Evolutionary conservation across 2,113 vertebrate species (phyloP).

Genomic region (Colossoma macropomum): DNA sequence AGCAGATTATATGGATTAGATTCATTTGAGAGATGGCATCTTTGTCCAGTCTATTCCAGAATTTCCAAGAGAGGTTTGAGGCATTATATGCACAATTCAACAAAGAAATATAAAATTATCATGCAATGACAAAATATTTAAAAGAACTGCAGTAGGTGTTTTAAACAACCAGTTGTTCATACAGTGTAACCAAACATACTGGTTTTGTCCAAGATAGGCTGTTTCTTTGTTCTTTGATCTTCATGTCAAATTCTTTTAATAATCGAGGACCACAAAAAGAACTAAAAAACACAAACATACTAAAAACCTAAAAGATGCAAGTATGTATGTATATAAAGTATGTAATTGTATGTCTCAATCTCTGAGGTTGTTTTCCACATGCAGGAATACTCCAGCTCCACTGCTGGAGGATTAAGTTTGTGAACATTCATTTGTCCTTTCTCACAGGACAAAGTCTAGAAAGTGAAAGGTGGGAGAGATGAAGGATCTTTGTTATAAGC

Average conservation of each 20-base stretch:
- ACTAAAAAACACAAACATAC: constrained; percentile 1
- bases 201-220: constrained; percentile 7
- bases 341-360: background rate
- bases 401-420: background rate
- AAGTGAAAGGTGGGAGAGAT: background rate
- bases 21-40: background rate
- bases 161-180: constrained; percentile 1
- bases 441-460: background rate
- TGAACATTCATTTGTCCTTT: background rate
- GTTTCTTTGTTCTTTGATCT: constrained; percentile 6
- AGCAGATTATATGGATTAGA: background rate
- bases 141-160: constrained; percentile 6
- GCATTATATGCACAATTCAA: background rate
- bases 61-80: background rate
- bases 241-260: constrained; percentile 12
- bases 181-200: constrained; percentile 5
- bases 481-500: background rate
- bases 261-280: background rate
- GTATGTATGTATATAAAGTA: background rate
- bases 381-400: background rate
- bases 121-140: constrained; percentile 21
- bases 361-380: background rate
- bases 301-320: background rate
- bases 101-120: constrained; percentile 19
- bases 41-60: background rate